Base-by-base conservation (phyloP, 37 sponge, comb jelly and placozoan species). In the Beroe ovata region DNA sequence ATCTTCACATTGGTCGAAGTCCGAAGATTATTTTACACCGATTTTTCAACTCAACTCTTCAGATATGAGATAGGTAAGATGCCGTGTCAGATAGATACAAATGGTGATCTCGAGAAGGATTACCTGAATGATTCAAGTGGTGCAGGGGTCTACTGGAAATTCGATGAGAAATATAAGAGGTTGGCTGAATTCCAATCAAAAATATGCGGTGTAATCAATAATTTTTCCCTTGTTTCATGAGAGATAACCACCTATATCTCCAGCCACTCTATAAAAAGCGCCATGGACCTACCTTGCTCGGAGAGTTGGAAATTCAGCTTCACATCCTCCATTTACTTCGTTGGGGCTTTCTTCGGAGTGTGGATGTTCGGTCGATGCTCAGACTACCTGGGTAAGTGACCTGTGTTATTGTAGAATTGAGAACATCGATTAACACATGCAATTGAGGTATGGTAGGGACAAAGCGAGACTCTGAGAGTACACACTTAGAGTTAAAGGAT, bases 271-370 rank as follows among this genome's bases (percentile, higher is more conserved):
- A 66, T 66, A 66, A 66, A 37, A 66, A 66, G 69, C 35, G 14
- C 69, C 4, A 66, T 66, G 69, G 30, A 34, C 32, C 41, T 77
- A 2, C 35, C 38, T 4, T 77, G 84, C 28, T 42, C 42, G 23
- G 84, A 77, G 6, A 8, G 41, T 25, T 39, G 54, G 54, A 77
- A 40, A 54, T 77, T 77, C 23, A 77, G 54, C 28, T 77, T 77
- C 28, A 36, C 47, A 2, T 77, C 84, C 2, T 77, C 84, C 4
- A 77, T 77, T 1, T 77, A 42, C 28, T 77, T 77, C 84, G 41
- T 77, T 40, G 84, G 84, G 42, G 84, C 84, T 22, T 77, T 77
- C 84, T 77, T 77, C 21, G 84, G 84, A n/a, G 84, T 42, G 26
- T 39, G 54, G 54, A 42, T 39, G 47, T 77, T 40, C 54, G 84